Evolutionary conservation across 2,797 vertebrate genomes (phyloP), one percentile per base, ranked within the genome.

Genomic region (Takifugu ocellatus): DNA sequence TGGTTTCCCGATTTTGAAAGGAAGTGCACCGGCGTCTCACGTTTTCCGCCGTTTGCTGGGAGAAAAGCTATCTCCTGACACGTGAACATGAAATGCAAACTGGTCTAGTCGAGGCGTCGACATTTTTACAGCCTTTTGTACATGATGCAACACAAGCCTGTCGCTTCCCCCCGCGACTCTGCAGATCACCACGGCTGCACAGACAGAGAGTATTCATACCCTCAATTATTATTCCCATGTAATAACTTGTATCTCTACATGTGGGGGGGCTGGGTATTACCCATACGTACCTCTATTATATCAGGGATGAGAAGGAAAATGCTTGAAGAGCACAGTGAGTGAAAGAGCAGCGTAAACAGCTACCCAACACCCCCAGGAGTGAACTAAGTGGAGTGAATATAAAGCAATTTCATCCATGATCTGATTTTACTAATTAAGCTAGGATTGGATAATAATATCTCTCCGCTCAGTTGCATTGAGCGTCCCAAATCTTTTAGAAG

Each of bases 371-470:
- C 49, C 71, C 53, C 57, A 79, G 61, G 69, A 55, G 58, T 57
- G 48, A 53, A 51, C 45, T 51, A 59, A 45, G 61, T 61, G 24
- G 77, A 73, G 81, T 77, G 70, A 81, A 86, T 77, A 76, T 71
- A 66, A 84, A 82, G 70, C 73, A 82, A 87, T 84, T 88, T 88
- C 70, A 83, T 66, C 74, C 79, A 70, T 78, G 76, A 81, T 74
- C 63, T 47, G 64, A 68, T 60, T 77, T 60, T 26, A 59, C 70
- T 61, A 55, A 75, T 77, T 57, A 55, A 17, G 27, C 54, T 24
- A 17, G 63, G 56, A 72, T 77, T 68, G 64, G 56, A 61, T 66
- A 9, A 39, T 39, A 39, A 68, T 55, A 63, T 61, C 63, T 58
- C 50, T 21, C 26, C 31, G 52, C 59, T 58, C 9, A 43, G 15